Evolutionary conservation across 2,888 invertebrate species (phyloP).

Genomic region (Troides aeacus): DNA sequence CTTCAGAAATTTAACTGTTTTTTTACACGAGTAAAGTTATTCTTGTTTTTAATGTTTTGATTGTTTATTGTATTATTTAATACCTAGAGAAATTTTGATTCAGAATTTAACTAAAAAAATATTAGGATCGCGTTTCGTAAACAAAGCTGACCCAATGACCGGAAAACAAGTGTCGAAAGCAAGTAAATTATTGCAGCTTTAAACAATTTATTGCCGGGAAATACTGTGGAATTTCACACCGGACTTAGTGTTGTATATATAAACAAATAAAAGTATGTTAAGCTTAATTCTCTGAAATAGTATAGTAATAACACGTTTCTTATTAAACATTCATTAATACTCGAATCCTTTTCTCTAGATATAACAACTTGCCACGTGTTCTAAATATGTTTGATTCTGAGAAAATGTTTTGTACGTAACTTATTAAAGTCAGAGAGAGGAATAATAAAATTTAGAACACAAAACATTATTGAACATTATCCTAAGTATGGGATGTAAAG

Average conservation of each 20-base stretch:
- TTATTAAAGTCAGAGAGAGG: too few relatives aligned
- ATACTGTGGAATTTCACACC: conserved; percentile 21
- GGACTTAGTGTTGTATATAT: conserved; percentile 15
- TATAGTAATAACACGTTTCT: neutral
- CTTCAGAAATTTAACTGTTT: too few relatives aligned
- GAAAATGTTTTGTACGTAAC: neutral
- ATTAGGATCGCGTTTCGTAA: conserved; percentile 11
- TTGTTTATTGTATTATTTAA: neutral
- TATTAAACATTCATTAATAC: neutral
- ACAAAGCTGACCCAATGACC: conserved; percentile 26
- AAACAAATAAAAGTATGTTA: neutral
- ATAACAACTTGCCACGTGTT: neutral
- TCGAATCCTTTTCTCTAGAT: neutral
- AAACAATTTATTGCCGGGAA: conserved; percentile 21
- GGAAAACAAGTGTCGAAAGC: conserved; percentile 22
- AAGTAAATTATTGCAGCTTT: conserved; percentile 26
- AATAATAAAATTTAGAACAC: too few relatives aligned
- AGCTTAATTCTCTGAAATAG: neutral
- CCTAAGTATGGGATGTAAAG: too few relatives aligned
- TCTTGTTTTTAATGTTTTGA: too few relatives aligned
- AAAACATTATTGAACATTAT: too few relatives aligned
- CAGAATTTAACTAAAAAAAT: neutral
- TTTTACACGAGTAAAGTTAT: too few relatives aligned
- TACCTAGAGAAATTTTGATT: neutral
- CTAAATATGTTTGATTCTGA: neutral